A percentile compares a stretch with the other conserved stretches of the same genome.
Conservation (phyloP, 37 sponge, comb jelly and placozoan genomes). For the Geodia barretti region DNA sequence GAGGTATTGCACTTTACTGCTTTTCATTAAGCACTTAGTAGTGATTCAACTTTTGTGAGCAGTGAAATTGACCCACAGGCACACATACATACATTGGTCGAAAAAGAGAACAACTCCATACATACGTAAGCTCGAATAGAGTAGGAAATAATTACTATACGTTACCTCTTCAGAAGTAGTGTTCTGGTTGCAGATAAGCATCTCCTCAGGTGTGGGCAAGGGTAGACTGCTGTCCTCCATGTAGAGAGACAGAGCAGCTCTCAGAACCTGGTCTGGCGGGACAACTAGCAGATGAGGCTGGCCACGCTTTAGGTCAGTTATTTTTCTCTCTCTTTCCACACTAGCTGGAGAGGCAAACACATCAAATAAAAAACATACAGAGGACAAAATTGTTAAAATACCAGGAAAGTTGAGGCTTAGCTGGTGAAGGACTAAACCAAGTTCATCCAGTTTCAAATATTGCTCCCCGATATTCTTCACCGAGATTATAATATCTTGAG, state of each 20-base stretch:
- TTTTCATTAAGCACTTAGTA: too few relatives aligned
- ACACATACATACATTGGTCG: too few relatives aligned
- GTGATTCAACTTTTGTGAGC: too few relatives aligned
- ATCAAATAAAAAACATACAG: too few relatives aligned
- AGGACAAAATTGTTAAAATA: neutral
- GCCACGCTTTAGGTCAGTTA: conserved; percentile 18
- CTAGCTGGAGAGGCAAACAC: conserved; percentile 7
- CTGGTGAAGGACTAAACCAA: neutral
- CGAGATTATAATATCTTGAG: neutral
- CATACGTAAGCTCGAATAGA: too few relatives aligned
- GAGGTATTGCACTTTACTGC: too few relatives aligned
- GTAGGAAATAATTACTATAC: too few relatives aligned
- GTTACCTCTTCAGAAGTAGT: conserved; percentile 77
- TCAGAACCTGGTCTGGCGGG: conserved; percentile 45
- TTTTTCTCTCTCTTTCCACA: neutral
- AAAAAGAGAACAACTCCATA: too few relatives aligned
- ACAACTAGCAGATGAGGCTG: conserved; percentile 22
- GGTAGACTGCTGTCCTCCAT: conserved; percentile 36
- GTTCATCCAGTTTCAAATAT: conserved; percentile 1
- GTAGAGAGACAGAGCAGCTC: conserved; percentile 48
- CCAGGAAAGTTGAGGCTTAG: neutral
- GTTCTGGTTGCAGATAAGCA: conserved; percentile 39
- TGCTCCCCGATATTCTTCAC: neutral
- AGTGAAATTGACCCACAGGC: too few relatives aligned
- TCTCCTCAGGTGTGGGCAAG: conserved; percentile 62